Evolutionary conservation across 2,797 vertebrate species (phyloP).

Genomic region (Todus mexicanus): DNA sequence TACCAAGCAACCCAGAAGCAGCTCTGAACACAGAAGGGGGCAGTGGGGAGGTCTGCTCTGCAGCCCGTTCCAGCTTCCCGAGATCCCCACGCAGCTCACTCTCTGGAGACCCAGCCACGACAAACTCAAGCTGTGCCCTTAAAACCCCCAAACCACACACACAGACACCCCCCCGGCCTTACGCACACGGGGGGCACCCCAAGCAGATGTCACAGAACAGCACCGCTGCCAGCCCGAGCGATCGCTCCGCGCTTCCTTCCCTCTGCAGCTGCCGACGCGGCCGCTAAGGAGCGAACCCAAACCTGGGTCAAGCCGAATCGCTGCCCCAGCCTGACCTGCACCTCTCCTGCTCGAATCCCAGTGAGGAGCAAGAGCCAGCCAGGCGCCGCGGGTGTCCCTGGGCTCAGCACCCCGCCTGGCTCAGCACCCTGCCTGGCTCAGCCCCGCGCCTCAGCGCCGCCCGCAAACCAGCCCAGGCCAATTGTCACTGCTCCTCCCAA

Average conservation of each 20-base stretch:
- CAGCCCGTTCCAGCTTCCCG: background rate
- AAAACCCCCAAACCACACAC: background rate
- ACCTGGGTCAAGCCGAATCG: rapidly evolving
- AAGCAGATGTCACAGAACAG: background rate
- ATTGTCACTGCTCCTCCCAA: background rate
- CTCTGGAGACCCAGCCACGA: rapidly evolving
- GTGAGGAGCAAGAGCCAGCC: background rate
- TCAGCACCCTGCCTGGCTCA: background rate
- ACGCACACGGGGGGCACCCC: rapidly evolving
- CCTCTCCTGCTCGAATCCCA: rapidly evolving
- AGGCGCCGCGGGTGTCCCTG: background rate
- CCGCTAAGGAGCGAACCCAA: background rate
- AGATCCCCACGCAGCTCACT: background rate
- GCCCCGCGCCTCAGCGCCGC: background rate
- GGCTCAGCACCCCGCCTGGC: background rate
- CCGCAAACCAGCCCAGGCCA: background rate
- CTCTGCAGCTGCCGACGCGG: background rate
- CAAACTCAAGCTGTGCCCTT: background rate
- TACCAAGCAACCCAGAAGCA: background rate
- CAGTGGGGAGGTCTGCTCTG: background rate
- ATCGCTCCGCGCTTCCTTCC: background rate
- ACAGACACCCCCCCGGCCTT: too few relatives aligned
- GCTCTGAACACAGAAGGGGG: background rate
- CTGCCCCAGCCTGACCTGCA: background rate
- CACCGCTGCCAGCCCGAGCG: too few relatives aligned